These are phyloP conservation scores for Pollenia griseotomentosa DNA, from an alignment of 2,888 invertebrate species.

Conservation along the genomic window DNA sequence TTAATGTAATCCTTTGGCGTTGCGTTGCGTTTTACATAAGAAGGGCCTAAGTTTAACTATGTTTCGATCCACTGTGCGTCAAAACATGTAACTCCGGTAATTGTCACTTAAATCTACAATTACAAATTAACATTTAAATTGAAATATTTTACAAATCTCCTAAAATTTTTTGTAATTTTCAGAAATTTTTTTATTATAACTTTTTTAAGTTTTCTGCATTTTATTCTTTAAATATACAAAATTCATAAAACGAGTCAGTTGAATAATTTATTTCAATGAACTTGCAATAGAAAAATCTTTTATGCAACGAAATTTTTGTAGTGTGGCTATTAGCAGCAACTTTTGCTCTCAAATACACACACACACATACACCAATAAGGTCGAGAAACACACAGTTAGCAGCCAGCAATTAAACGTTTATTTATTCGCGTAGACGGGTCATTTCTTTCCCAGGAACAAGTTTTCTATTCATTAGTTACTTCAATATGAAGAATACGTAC, in stretches of 20 bases:
- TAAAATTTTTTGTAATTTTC: too few species aligned
- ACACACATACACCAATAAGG: conserved; percentile 14
- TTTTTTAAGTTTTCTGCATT: too few species aligned
- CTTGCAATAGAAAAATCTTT: not conserved
- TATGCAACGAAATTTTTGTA: not conserved
- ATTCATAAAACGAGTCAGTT: conserved; percentile 2
- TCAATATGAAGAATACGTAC: not conserved
- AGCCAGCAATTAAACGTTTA: conserved; percentile 68
- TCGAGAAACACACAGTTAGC: conserved; percentile 58
- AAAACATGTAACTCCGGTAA: too few species aligned
- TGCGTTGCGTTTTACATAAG: too few species aligned
- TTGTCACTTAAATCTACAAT: too few species aligned
- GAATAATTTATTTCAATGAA: not conserved
- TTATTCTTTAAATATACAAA: not conserved
- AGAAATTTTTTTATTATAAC: too few species aligned
- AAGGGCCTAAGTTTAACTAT: too few species aligned
- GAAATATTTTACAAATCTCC: too few species aligned
- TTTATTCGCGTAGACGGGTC: conserved; percentile 67
- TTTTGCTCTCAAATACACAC: not conserved
- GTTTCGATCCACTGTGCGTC: too few species aligned
- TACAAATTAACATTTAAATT: too few species aligned
- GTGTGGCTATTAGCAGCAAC: not conserved
- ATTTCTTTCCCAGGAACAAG: conserved; percentile 54
- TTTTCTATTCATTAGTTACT: conserved; percentile 49
- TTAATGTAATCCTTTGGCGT: too few species aligned